These are phyloP conservation scores for Callithrix jacchus DNA, from an alignment of 2,113 vertebrate genomes.

Conservation along the genomic window DNA sequence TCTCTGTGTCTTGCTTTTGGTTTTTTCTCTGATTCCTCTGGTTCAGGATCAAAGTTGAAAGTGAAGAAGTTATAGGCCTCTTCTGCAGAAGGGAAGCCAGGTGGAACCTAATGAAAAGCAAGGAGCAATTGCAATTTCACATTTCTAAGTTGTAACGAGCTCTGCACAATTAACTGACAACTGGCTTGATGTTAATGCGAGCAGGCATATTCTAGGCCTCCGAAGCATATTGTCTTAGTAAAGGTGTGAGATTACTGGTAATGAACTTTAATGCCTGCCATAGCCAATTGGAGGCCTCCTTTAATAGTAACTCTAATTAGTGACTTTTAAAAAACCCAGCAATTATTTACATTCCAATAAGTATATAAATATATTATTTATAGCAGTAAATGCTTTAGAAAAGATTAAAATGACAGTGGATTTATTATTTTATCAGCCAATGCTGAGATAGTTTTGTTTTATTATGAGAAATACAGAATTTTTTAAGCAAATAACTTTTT, in stretches of 20 bases:
- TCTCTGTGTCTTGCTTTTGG: constrained; percentile 53
- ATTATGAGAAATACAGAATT: background rate
- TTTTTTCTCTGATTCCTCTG: constrained; percentile 63
- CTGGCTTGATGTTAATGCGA: background rate
- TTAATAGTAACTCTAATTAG: background rate
- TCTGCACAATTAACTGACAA: background rate
- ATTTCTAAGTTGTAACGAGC: background rate
- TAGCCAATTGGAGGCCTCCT: background rate
- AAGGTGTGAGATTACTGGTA: background rate
- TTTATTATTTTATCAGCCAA: background rate
- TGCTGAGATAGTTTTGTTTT: constrained; percentile 8
- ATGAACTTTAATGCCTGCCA: background rate
- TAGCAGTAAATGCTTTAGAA: background rate
- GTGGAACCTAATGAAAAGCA: constrained; percentile 75
- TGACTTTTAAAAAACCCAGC: background rate
- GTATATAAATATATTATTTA: background rate
- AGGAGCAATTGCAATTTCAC: background rate
- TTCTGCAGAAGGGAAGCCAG: constrained; percentile 88
- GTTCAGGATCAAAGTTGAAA: constrained; percentile 91
- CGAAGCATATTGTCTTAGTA: background rate
- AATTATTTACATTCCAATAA: background rate
- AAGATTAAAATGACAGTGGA: background rate
- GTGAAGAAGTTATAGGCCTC: constrained; percentile 96
- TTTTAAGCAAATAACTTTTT: background rate
- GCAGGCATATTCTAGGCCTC: background rate